Base-by-base conservation (phyloP, 1,140 invertebrate genomes). In the Brachionus angularis region DNA sequence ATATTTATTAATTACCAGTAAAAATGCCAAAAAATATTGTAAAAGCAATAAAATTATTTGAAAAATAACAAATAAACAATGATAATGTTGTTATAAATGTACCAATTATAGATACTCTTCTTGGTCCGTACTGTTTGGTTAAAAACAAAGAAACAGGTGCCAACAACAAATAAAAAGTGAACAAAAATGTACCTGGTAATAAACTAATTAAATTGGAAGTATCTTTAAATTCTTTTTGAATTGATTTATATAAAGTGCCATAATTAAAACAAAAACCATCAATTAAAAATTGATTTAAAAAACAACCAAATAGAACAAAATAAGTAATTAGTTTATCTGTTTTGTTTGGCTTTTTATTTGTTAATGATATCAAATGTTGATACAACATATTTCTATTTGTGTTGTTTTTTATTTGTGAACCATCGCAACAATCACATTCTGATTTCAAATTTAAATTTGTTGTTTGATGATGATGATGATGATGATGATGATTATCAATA, bases 11-110 rank as follows among this genome's bases (percentile, higher is more conserved):
- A 33, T 58, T 58, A 58, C 53, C 53, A 33, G 42, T 47, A 23
- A 67, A 33, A 31, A 67, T 34, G 23, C 62, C 62, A 34, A 47
- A 67, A 27, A 67, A 67, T 16, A 67, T 14, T 21, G 8, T 67
- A 50, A 67, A 67, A 18, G 47, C 23, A 31, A 49, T 25, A 47
- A 67, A 67, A 27, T 50, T 67, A 50, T 67, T 18, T 3, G 33
- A 5, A 36, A 67, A 44, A 2, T 39, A 67, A 29, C 62, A 47
- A 23, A 47, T 50, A 3, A 67, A 7, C 27, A 67, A 12, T 18
- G 62, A 67, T 31, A 67, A 14, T 23, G 62, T 12, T 7, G 62
- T 27, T 23, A 67, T 16, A 16, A 29, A 10, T 18, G 62, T 21
- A 31, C 62, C 62, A 16, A 67, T 31, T 5, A 67, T 39, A 36